A percentile compares a stretch with the other conserved stretches of the same genome.
Conservation (phyloP, 2,888 invertebrate species). For the Amblyjoppa fuscipennis region DNA sequence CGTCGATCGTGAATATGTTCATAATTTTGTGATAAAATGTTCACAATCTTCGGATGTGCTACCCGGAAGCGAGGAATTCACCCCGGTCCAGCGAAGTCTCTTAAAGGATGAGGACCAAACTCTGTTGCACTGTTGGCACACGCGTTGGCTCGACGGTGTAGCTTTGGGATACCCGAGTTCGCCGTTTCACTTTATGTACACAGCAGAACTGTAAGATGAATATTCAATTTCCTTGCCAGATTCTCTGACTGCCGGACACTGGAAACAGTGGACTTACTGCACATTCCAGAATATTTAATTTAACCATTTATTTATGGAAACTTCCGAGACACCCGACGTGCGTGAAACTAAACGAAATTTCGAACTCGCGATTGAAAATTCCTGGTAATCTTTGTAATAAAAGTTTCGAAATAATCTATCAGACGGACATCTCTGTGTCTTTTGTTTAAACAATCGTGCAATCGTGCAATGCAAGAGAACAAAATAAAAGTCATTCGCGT, state of each 20-base stretch:
- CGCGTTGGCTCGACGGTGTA: not conserved
- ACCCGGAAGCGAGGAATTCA: not conserved
- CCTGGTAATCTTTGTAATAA: not conserved
- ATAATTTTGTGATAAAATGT: not conserved
- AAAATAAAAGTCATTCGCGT: not conserved
- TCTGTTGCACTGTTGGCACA: not conserved
- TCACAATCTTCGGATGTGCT: not conserved
- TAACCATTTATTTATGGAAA: not conserved
- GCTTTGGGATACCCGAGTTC: not conserved
- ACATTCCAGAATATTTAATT: not conserved
- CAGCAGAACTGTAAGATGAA: slow-evolving; percentile 7
- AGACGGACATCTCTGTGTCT: not conserved
- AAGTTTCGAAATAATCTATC: not conserved
- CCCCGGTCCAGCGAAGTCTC: not conserved
- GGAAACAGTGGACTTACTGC: not conserved
- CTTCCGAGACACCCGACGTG: not conserved
- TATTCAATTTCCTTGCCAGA: not conserved
- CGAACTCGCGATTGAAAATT: not conserved
- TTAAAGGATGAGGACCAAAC: not conserved
- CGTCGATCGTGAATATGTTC: too few species aligned
- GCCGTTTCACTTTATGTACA: not conserved
- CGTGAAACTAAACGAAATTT: not conserved
- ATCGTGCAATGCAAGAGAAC: not conserved
- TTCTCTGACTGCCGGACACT: not conserved
- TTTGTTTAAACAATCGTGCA: not conserved